Base-by-base conservation (phyloP, 2,888 invertebrate species). In the Keiferia lycopersicella region DNA sequence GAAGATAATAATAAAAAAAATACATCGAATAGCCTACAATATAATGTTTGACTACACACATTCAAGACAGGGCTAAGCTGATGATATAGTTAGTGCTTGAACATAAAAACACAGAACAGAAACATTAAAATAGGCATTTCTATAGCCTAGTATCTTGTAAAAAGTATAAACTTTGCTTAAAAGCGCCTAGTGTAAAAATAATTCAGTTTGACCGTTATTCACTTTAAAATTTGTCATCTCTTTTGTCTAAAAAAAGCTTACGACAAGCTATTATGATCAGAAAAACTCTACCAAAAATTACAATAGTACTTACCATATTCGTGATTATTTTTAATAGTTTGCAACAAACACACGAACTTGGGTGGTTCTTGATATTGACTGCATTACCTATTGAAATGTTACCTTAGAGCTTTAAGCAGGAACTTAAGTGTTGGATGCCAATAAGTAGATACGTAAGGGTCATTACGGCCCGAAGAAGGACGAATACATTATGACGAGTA, bases 361-460 rank as follows among this genome's bases (percentile, higher is more conserved):
- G 16, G 16, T 16, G 16, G n/a, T 16, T 45, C 45, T 45, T 45
- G 45, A 16, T 45, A 45, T 45, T 45, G 45, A 45, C 45, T 45
- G 45, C 45, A 45, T 45, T 45, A 45, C 45, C 45, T 34, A 34
- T 10, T 34, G 10, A 34, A 34, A 45, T 45, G 45, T n/a, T 45
- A n/a, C 16, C n/a, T 45, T 45, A 45, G 16, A 45, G 16, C 45
- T 45, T 45, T 38, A 41, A 26, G 8, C 45, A 57, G n/a, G 57
- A 56, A 53, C 16, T 22, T 18, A 22, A 61, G 41, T 22, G 11
- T 61, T 45, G 11, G 18, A 18, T 61, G 45, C 16, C 14, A 22
- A 39, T 61, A 38, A 14, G 16, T 22, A 41, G 14, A 14, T 16
- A 45, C 45, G 45, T 45, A 45, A 45, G 45, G 45, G 45, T 45